phyloP scores from a whole-genome alignment of 1,140 invertebrate genomes.

The Drosophila pandora region DNA sequence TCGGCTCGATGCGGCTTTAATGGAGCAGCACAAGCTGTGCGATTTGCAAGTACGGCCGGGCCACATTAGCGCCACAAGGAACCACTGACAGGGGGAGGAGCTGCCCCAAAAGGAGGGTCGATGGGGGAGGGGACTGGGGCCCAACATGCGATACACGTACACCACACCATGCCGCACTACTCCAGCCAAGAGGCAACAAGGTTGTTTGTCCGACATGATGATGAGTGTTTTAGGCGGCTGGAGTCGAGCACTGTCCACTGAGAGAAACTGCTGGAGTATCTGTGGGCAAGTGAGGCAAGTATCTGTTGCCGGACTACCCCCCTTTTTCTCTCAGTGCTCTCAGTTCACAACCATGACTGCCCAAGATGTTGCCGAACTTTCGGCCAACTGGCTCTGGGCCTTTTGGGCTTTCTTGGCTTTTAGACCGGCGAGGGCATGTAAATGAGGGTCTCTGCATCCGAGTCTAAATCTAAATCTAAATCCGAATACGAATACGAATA shows the following conservation, averaged over 20 bases:
- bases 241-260: constrained; percentile 40
- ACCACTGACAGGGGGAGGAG: constrained; percentile 53
- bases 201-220: constrained; percentile 80
- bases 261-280: constrained; percentile 1
- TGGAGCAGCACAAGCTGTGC: constrained; percentile 54
- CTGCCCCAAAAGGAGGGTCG: constrained; percentile 22
- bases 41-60: constrained; percentile 43
- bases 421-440: constrained; percentile 67
- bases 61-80: constrained; percentile 77
- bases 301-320: background rate
- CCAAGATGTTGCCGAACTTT: constrained; percentile 71
- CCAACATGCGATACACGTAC: constrained; percentile 39
- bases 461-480: constrained; percentile 11
- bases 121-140: constrained; percentile 4
- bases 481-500: constrained; percentile 4
- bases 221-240: constrained; percentile 77
- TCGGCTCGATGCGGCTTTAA: constrained; percentile 50
- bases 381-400: constrained; percentile 33
- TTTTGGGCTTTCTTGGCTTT: constrained; percentile 32
- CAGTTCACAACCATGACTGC: constrained; percentile 72
- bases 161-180: constrained; percentile 15
- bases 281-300: too few relatives aligned
- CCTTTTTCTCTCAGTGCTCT: constrained; percentile 4
- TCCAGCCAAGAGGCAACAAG: constrained; percentile 69
- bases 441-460: constrained; percentile 52